Evolutionary conservation across 1,140 invertebrate genomes (phyloP).

Genomic region (Bombus terrestris): DNA sequence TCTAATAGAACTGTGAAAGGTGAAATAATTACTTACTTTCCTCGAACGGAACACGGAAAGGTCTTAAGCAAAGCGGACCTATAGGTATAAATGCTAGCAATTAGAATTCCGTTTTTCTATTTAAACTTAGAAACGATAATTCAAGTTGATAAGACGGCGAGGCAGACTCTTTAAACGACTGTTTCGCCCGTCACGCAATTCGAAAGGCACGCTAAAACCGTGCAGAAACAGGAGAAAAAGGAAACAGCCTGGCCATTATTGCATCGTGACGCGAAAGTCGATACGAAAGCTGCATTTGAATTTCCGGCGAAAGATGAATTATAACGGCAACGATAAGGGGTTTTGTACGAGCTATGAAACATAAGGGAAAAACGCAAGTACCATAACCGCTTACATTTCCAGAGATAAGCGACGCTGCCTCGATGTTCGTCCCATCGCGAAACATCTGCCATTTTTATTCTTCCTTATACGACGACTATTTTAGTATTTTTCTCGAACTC

Average conservation of each 20-base stretch:
- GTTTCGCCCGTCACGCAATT: background rate
- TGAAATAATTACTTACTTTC: background rate
- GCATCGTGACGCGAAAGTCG: slow-evolving; percentile 16
- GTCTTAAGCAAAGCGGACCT: background rate
- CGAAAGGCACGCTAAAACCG: background rate
- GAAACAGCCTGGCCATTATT: background rate
- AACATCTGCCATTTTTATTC: background rate
- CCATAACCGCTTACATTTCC: slow-evolving; percentile 30
- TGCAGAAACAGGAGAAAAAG: background rate
- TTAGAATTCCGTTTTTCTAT: background rate
- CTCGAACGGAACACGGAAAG: background rate
- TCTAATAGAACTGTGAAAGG: background rate
- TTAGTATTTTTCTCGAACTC: too few species aligned
- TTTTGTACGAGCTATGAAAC: slow-evolving; percentile 17
- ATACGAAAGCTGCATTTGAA: slow-evolving; percentile 19
- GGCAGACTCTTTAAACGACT: background rate
- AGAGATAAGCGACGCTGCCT: slow-evolving; percentile 20
- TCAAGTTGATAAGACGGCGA: background rate
- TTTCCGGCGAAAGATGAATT: slow-evolving; percentile 32
- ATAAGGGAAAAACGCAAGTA: slow-evolving; percentile 15
- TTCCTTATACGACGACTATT: too few species aligned
- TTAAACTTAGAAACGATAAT: background rate
- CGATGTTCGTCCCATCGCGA: background rate
- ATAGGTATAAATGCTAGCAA: background rate
- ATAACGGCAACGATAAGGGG: slow-evolving; percentile 22